These are phyloP conservation scores for Diceros bicornis DNA, from an alignment of 2,797 vertebrate species.

Conservation along the genomic window DNA sequence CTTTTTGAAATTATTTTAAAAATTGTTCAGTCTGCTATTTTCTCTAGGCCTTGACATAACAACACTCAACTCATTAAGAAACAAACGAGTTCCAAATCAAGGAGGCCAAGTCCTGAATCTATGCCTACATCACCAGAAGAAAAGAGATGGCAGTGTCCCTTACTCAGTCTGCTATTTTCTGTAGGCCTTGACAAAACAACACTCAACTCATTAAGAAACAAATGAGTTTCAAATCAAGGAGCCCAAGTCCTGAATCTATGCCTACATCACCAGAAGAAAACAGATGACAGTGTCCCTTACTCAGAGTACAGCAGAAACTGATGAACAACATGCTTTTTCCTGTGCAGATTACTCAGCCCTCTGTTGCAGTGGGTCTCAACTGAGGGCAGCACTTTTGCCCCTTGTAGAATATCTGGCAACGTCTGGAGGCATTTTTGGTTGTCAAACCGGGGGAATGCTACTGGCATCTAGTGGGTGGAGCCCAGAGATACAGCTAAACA, in stretches of 20 bases:
- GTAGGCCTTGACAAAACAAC: background rate
- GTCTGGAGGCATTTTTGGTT: background rate
- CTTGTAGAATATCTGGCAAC: background rate
- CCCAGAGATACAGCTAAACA: background rate
- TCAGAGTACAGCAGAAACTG: background rate
- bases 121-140: background rate
- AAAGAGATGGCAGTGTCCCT: background rate
- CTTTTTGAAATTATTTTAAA: background rate
- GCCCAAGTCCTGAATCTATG: background rate
- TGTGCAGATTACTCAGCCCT: background rate
- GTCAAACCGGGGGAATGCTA: background rate
- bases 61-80: conserved; percentile 19
- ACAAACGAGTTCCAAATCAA: conserved; percentile 32
- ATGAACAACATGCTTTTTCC: background rate
- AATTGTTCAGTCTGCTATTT: background rate
- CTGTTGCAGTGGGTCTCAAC: background rate
- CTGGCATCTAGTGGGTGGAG: background rate
- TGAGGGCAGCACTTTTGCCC: background rate
- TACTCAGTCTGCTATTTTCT: no score
- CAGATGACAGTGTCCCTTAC: background rate
- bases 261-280: background rate
- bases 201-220: conserved; percentile 31
- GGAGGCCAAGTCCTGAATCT: background rate
- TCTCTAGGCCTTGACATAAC: background rate
- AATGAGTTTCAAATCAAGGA: conserved; percentile 28